Base-by-base conservation (phyloP, 1,140 invertebrate species). In the Drosophila erecta region DNA sequence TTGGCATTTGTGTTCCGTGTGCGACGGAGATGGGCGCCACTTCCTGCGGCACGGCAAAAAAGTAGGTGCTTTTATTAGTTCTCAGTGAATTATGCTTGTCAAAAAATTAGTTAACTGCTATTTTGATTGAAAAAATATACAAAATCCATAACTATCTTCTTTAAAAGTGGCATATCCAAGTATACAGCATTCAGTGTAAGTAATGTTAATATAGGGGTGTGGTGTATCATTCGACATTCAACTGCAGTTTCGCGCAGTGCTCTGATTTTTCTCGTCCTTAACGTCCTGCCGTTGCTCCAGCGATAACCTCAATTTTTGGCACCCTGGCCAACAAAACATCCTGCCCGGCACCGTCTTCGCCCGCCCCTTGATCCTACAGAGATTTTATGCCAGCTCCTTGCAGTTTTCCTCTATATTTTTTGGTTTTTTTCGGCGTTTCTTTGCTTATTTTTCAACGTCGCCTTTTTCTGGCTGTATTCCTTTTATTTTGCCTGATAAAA, bases 291-390 rank as follows among this genome's bases (percentile, higher is more conserved):
- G 62, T 69, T 77, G 57, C 74, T 70, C 67, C 67, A 55, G 84
- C 84, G 83, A 86, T 86, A 86, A 86, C 83, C 83, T 86, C 83
- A 86, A 86, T 87, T 86, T 86, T 86, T 86, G 83, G 83, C 83
- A 86, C 84, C 76, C 79, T 79, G 79, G 83, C 83, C 79, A 87
- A 87, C 83, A 86, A 84, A 87, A 86, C 81, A 86, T 71, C 47
- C 61, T 67, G 41, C 33, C 49, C n/a, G 5, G n/a, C n/a, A 7
- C 22, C 17, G 0, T 7, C 14, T 2, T n/a, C 17, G 20, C 2
- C 1, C 11, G 8, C 7, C 22, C 1, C 14, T 49, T 35, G 54
- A 38, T 58, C 72, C 57, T 59, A 62, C 65, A 76, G 69, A 72
- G 79, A 87, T 87, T 87, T 89, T 70, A 76, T 87, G 79, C 76